phyloP scores from a whole-genome alignment of 2,113 vertebrate species.

The Hydrolagus affinis region DNA sequence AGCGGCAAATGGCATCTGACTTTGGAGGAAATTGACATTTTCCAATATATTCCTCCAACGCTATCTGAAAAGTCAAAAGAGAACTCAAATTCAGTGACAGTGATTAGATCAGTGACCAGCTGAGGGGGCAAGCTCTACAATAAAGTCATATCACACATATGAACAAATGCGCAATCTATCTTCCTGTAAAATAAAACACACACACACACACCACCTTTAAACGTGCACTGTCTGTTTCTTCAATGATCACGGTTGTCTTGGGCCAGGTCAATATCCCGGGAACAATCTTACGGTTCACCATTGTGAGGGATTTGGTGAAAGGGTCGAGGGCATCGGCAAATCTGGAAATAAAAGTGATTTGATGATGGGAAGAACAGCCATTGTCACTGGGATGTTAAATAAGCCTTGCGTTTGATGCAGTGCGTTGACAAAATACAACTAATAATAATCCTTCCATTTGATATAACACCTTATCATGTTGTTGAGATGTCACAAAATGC shows the following conservation, averaged over 20 bases:
- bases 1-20: conserved; percentile 75
- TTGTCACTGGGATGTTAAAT: too few species aligned
- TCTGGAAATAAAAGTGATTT: conserved; percentile 46
- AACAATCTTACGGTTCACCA: conserved; percentile 64
- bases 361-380: background rate
- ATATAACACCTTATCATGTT: too few species aligned
- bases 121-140: background rate
- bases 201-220: conserved; percentile 73
- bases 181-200: conserved; percentile 8
- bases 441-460: too few species aligned
- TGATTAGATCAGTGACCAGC: background rate
- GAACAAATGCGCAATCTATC: background rate
- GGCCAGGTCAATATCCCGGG: conserved; percentile 86
- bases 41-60: conserved; percentile 62
- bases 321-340: conserved; percentile 68
- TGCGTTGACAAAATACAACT: too few species aligned
- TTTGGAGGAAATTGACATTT: conserved; percentile 77
- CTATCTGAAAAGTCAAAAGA: conserved; percentile 48
- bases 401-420: too few species aligned
- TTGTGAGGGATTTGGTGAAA: conserved; percentile 66
- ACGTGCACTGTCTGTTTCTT: conserved; percentile 68
- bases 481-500: too few species aligned
- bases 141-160: background rate
- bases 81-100: background rate
- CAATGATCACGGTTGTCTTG: conserved; percentile 65